These are phyloP conservation scores for Dexiosoma caninum DNA, from an alignment of 2,888 invertebrate genomes.

Conservation along the genomic window DNA sequence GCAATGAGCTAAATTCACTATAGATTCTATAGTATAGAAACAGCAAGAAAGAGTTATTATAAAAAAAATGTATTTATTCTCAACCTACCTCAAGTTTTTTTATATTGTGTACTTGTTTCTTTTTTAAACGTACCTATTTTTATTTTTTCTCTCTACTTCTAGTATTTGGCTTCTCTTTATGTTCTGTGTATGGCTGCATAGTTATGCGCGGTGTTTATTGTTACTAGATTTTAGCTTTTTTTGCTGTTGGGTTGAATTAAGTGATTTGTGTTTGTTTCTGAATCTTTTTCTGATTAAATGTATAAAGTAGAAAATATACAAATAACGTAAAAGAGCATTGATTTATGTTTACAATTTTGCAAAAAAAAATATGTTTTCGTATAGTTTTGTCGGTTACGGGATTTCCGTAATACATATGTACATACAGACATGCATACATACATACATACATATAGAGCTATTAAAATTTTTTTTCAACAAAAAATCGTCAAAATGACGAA, in stretches of 20 bases:
- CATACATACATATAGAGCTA: neutral
- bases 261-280: neutral
- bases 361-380: slow-evolving; percentile 1
- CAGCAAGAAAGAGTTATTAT: slow-evolving; percentile 18
- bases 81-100: slow-evolving; percentile 76
- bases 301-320: neutral
- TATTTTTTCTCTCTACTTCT: slow-evolving; percentile 45
- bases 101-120: slow-evolving; percentile 67
- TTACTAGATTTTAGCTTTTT: neutral
- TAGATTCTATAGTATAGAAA: too few species aligned
- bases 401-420: slow-evolving; percentile 43
- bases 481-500: too few species aligned
- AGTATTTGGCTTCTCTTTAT: slow-evolving; percentile 17
- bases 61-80: slow-evolving; percentile 65
- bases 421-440: neutral
- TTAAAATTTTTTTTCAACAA: too few species aligned
- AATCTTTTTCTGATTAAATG: neutral
- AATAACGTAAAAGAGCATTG: too few species aligned
- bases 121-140: slow-evolving; percentile 30
- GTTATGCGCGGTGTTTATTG: slow-evolving; percentile 26
- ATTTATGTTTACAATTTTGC: neutral
- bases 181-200: slow-evolving; percentile 14
- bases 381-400: slow-evolving; percentile 16
- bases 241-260: slow-evolving; percentile 4
- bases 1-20: slow-evolving; percentile 49